Base-by-base conservation (phyloP, 2,797 vertebrate genomes). In the Peromyscus eremicus region DNA sequence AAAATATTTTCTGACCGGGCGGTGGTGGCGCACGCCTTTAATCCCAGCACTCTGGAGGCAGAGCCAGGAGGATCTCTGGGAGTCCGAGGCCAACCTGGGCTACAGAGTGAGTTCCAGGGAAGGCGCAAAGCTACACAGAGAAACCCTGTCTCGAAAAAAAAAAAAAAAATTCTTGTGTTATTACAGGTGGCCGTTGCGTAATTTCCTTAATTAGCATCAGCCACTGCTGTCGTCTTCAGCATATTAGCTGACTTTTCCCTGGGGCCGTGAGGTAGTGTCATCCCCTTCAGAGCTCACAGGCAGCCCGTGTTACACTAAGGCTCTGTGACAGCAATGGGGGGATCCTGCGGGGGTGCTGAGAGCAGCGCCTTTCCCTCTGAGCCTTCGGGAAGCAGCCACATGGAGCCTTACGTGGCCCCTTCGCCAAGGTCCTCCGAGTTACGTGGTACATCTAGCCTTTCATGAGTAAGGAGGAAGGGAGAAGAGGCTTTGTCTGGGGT, bases 171-270 rank as follows among this genome's bases (percentile, higher is more conserved):
- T n/a, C 68, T 82, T 89, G 73, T 94, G 75, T 55, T 66, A 37
- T 49, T 46, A 77, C 40, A 80, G 66, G 60, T 77, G n/a, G 46
- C n/a, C 57, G 37, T 77, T 25, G 80, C 83, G 34, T 79, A 70
- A 87, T 77, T 95, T 87, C 43, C 55, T 82, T 92, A 68, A 70
- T 88, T 73, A 73, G 66, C 13, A 70, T 34, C 71, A 25, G 29
- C 27, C 0, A 0, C 46, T 27, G 10, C 57, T 37, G 43, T 37
- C 16, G 5, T 52, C 73, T 76, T 66, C 11, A 40, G 17, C 64
- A 4, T 16, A 10, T n/a, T 29, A 19, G 27, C 4, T 64, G n/a
- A 3, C 5, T 46, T 93, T 94, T 68, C 43, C 64, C 57, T n/a
- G 9, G 46, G 12, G 21, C 7, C 75, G 16, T 57, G 57, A 10